These are phyloP conservation scores for Oncopeltus fasciatus DNA, from an alignment of 1,140 invertebrate genomes.

Conservation along the genomic window DNA sequence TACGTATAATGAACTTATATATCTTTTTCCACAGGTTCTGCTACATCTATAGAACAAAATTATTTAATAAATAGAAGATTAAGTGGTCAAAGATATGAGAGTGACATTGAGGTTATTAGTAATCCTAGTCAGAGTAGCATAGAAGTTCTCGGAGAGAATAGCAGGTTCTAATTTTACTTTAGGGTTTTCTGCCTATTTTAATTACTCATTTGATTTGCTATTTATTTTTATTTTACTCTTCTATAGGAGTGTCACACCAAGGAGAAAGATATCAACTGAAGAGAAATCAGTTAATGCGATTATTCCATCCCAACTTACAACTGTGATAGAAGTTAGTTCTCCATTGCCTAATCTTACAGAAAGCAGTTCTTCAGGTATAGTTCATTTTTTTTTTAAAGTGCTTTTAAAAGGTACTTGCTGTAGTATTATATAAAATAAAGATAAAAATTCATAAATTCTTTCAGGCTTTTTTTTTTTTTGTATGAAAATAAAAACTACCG, in stretches of 20 bases:
- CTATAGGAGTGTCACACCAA: constrained; percentile 26
- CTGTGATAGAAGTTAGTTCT: constrained; percentile 30
- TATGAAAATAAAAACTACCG: no score
- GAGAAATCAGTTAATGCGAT: constrained; percentile 28
- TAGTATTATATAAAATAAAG: not conserved
- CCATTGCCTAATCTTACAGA: constrained; percentile 35
- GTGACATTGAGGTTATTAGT: constrained; percentile 47
- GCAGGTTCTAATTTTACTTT: constrained; percentile 19
- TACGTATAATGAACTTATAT: no score
- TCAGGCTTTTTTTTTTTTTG: no score
- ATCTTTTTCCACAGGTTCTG: constrained; percentile 26
- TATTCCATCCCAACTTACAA: constrained; percentile 29
- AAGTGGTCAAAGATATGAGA: constrained; percentile 33
- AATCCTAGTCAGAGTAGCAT: constrained; percentile 50
- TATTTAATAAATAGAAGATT: constrained; percentile 26
- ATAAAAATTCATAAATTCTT: not conserved
- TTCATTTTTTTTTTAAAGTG: not conserved
- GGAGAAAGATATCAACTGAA: constrained; percentile 33
- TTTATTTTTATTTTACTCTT: no score
- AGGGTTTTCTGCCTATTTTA: not conserved
- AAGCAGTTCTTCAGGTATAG: constrained; percentile 46
- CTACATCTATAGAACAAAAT: constrained; percentile 31
- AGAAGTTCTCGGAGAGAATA: constrained; percentile 40
- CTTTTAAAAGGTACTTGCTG: not conserved
- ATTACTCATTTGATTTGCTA: not conserved